Evolutionary conservation across 2,113 vertebrate genomes (phyloP), one percentile per base, ranked within the genome.

Genomic region (Dryoscopus gambensis): DNA sequence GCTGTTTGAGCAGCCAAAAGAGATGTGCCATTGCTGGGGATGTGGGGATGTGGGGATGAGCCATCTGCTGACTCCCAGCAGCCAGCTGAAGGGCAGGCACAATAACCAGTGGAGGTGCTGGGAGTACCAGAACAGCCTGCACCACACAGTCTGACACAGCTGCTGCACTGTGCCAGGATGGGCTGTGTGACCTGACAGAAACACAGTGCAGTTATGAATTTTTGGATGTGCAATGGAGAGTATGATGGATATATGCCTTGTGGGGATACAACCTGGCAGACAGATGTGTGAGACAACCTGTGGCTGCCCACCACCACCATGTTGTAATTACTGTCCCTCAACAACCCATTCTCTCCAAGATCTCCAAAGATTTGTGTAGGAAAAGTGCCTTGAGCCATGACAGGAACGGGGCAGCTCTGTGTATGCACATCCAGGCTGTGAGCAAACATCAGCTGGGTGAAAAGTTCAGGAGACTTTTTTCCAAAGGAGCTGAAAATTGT

Each of bases 21-120:
- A 90, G 31, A 39, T 31, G 22, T 22, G 73, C 30, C 35, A 10
- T 44, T 60, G 44, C 46, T 84, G 77, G 55, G 73, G 23, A 55
- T 0, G 0, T 84, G 77, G 55, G 73, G 23, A 55, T 0, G 0
- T 68, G 35, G 44, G 40, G 55, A 73, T 1, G 9, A 91, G 16
- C 50, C 68, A 57, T 22, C 50, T 91, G 59, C 40, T 57, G 44
- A 39, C 8, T n/a, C 31, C 23, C 59, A 47, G 42, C 42, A 74
- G 31, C 27, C 70, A 24, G 24, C 37, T 47, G 46, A 4, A 2
- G 19, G 37, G 17, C 42, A 81, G 56, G 22, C 20, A 67, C n/a
- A 40, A 28, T 39, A 59, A 40, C 19, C 39, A 87, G 37, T 11
- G 1, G 2, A 60, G 35, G 55, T 1, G 0, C 55, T 77, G 40